Base-by-base conservation (phyloP, 2,113 vertebrate genomes). In the Tragelaphus scriptus region DNA sequence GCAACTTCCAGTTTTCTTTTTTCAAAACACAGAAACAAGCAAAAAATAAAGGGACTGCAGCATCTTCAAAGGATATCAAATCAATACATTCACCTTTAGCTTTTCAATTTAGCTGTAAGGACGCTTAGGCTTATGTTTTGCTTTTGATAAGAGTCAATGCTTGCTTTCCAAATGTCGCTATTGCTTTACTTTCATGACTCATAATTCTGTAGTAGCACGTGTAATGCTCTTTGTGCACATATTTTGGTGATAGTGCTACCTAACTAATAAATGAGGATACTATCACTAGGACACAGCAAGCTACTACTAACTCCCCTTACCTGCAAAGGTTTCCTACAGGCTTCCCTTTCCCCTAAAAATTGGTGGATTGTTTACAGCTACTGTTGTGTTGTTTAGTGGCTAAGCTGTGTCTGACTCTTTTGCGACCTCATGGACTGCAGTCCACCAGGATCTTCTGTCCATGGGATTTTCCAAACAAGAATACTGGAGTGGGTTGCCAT, bases 101-200 rank as follows among this genome's bases (percentile, higher is more conserved):
- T 91, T 97, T 91, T 94, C 14, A 40, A 59, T 94, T 93, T 92
- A 79, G 30, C 36, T 75, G 61, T 89, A 80, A 88, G 28, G 32
- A 79, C 28, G 1, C 32, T 95, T 96, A 65, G 16, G 21, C 36
- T 96, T 93, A 13, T 59, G 88, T 23, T 94, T 96, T 89, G 16
- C 40, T 90, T 92, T 94, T 80, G 65, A 71, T 86, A 75, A 56
- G 32, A 79, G 15, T 7, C 55, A 61, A 25, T 53, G 5, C 17
- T 92, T 93, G 15, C 6, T 91, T 92, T 71, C 51, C 30, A 77
- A 26, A 81, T 91, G n/a, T 59, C 30, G 7, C 79, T 88, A 56
- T 88, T 92, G 51, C 71, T 93, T 91, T 89, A 56, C 28, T 61
- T 92, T 87, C 23, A 2, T 94, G 55, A 95, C 10, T 55, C 79